These are phyloP conservation scores for Butorides virescens DNA, from an alignment of 2,113 vertebrate species.

Conservation along the genomic window DNA sequence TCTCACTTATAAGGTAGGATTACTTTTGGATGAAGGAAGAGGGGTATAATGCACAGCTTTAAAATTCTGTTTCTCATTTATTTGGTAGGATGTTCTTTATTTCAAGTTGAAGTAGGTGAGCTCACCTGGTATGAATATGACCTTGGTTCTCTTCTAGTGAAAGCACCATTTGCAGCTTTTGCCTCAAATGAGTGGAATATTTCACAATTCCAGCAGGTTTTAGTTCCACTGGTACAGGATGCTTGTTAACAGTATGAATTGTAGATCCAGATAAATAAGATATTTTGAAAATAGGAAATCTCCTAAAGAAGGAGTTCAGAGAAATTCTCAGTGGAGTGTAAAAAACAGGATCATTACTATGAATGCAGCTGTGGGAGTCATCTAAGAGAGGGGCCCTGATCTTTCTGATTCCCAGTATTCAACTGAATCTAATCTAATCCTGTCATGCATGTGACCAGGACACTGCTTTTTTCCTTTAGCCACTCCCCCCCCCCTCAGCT, in stretches of 20 bases:
- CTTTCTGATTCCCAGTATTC: neutral
- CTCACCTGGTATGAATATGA: neutral
- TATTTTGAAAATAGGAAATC: neutral
- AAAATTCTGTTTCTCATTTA: neutral
- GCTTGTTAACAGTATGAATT: neutral
- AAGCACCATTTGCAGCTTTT: neutral
- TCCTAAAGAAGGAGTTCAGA: neutral
- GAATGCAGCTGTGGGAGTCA: neutral
- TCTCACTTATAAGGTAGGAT: neutral
- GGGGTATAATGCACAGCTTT: neutral
- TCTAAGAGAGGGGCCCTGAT: neutral
- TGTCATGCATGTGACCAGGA: neutral
- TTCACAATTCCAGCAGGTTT: neutral
- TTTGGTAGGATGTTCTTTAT: neutral
- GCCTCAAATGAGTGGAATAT: neutral
- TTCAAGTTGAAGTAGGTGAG: neutral
- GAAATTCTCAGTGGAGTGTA: neutral
- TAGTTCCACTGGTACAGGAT: neutral
- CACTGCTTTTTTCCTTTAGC: neutral
- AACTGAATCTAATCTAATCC: neutral
- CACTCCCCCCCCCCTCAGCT: neutral
- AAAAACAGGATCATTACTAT: neutral
- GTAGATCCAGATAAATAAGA: neutral
- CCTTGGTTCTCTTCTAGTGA: neutral
- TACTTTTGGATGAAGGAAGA: neutral